A percentile compares a stretch with the other conserved stretches of the same genome.
Evolutionary conservation across 2,888 invertebrate genomes (phyloP).

Genomic region (Thymelicus sylvestris): DNA sequence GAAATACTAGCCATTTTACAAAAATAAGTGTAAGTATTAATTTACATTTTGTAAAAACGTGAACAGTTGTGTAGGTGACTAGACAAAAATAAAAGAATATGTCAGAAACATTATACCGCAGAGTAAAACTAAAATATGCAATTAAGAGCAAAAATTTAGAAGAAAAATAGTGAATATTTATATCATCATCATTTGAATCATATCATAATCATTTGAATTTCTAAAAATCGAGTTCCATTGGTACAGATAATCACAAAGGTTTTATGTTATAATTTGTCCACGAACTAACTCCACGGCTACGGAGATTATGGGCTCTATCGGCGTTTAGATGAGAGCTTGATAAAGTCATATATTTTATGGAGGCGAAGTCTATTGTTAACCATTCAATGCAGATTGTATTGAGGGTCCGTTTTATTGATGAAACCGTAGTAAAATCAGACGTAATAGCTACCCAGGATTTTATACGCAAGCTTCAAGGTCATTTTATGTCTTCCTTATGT

Average conservation of each 20-base stretch:
- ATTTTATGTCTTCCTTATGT: conserved; percentile 9
- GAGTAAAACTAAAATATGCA: no score
- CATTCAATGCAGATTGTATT: conserved; percentile 34
- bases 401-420: conserved; percentile 20
- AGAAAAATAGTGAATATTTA: no score
- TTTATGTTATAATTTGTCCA: conserved; percentile 62
- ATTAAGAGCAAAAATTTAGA: no score
- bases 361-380: conserved; percentile 32
- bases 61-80: no score
- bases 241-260: conserved; percentile 35
- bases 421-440: conserved; percentile 18
- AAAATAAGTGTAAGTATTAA: no score
- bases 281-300: conserved; percentile 53
- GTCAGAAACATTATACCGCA: no score
- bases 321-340: conserved; percentile 44
- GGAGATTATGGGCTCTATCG: conserved; percentile 39
- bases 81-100: no score
- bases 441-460: conserved; percentile 13
- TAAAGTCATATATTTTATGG: conserved; percentile 45
- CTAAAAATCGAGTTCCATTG: conserved; percentile 15
- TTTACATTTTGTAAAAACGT: no score
- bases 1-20: no score
- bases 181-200: no score
- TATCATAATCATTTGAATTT: no score
- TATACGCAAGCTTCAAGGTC: conserved; percentile 13